These are phyloP conservation scores for Acanthosepion pharaonis DNA, from an alignment of 2,888 invertebrate species.

Conservation along the genomic window DNA sequence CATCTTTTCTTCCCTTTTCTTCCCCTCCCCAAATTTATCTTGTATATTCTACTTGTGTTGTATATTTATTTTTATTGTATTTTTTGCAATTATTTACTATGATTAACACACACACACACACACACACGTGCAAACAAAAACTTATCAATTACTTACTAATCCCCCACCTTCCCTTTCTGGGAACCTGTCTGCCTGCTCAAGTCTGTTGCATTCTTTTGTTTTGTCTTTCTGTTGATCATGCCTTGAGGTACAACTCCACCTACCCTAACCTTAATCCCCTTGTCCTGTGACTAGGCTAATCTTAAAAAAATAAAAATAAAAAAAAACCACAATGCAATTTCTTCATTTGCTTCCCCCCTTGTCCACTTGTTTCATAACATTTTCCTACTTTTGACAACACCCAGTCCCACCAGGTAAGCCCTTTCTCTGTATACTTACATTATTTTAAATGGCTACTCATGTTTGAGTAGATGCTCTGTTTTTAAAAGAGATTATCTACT, in stretches of 20 bases:
- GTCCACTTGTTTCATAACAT: not conserved
- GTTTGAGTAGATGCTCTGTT: too few species aligned
- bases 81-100: not conserved
- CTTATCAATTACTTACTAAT: not conserved
- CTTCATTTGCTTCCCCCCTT: not conserved
- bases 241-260: not conserved
- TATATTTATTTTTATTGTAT: not conserved
- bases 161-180: not conserved
- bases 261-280: not conserved
- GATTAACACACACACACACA: too few species aligned
- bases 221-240: not conserved
- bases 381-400: not conserved
- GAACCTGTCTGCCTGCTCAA: too few species aligned
- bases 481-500: too few species aligned
- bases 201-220: too few species aligned
- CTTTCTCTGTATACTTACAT: not conserved
- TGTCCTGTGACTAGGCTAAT: not conserved
- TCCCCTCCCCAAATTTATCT: too few species aligned
- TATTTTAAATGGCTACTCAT: too few species aligned
- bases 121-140: not conserved
- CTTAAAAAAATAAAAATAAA: not conserved
- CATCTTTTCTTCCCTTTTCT: too few species aligned
- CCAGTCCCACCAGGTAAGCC: not conserved
- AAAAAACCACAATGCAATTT: too few species aligned
- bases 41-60: not conserved